These are phyloP conservation scores for Enteromius viviparus DNA, from an alignment of 2,797 vertebrate genomes.

Conservation along the genomic window DNA sequence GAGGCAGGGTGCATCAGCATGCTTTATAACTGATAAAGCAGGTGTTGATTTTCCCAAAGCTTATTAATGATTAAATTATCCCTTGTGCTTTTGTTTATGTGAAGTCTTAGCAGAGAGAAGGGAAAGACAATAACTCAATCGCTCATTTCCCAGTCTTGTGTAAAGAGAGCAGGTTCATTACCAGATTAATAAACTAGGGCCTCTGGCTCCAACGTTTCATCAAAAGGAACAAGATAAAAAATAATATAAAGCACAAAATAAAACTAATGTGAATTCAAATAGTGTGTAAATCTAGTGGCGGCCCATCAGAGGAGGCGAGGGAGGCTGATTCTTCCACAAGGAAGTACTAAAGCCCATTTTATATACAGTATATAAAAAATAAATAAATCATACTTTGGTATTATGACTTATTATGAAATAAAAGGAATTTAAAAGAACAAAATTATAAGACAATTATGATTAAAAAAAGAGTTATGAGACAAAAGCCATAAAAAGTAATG, in stretches of 20 bases:
- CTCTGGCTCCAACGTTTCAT: background rate
- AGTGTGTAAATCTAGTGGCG: background rate
- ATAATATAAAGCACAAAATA: background rate
- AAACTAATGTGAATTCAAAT: background rate
- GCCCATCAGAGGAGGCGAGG: background rate
- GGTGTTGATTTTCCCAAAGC: constrained; percentile 34
- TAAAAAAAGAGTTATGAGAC: no score
- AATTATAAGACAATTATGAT: background rate
- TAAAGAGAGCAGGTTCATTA: constrained; percentile 22
- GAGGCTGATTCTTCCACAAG: background rate
- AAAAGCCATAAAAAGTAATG: background rate
- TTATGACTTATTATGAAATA: background rate
- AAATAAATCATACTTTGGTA: background rate
- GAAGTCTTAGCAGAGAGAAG: constrained; percentile 16
- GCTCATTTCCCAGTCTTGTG: constrained; percentile 31
- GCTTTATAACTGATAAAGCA: constrained; percentile 27
- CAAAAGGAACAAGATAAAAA: background rate
- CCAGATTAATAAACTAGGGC: background rate
- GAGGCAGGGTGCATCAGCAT: background rate
- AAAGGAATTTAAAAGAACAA: background rate
- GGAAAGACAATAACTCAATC: constrained; percentile 25
- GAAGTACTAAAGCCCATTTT: background rate
- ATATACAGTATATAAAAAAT: no score
- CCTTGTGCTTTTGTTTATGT: constrained; percentile 41
- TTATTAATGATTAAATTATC: constrained; percentile 37